These are phyloP conservation scores for Abrostola tripartita DNA, from an alignment of 2,888 invertebrate species.

Conservation along the genomic window DNA sequence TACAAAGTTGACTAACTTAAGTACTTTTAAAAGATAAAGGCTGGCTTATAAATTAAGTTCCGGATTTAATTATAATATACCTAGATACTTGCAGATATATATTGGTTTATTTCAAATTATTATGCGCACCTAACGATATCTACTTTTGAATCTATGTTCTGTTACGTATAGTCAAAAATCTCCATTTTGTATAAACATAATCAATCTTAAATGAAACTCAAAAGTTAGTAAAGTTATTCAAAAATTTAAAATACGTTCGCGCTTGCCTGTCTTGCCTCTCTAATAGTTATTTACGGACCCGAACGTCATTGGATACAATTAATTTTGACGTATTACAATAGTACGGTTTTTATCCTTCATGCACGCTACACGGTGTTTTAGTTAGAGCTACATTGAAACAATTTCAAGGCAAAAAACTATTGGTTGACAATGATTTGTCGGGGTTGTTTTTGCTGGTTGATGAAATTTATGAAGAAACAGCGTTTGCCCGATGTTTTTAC, in stretches of 20 bases:
- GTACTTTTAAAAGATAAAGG: no score
- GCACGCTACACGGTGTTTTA: slow-evolving; percentile 20
- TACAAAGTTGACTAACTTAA: no score
- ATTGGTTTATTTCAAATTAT: no score
- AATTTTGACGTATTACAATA: slow-evolving; percentile 36
- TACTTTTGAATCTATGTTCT: no score
- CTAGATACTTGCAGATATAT: no score
- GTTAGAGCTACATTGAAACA: slow-evolving; percentile 22
- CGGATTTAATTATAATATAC: no score
- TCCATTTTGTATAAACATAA: no score
- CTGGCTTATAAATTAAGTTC: no score
- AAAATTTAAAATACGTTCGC: slow-evolving; percentile 2
- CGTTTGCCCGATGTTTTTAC: slow-evolving; percentile 8
- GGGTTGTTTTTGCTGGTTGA: slow-evolving; percentile 21
- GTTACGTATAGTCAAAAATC: no score
- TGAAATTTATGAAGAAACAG: slow-evolving; percentile 22
- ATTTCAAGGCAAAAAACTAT: slow-evolving; percentile 8
- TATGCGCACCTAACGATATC: no score
- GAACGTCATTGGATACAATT: slow-evolving; percentile 17
- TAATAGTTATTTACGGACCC: slow-evolving; percentile 25
- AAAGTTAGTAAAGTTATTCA: no score
- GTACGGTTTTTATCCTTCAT: slow-evolving; percentile 23
- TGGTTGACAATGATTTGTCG: slow-evolving; percentile 8
- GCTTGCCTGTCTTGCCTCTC: slow-evolving; percentile 16
- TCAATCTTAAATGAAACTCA: no score